These are phyloP conservation scores for Sylvia atricapilla DNA, from an alignment of 2,113 vertebrate species.

Conservation along the genomic window DNA sequence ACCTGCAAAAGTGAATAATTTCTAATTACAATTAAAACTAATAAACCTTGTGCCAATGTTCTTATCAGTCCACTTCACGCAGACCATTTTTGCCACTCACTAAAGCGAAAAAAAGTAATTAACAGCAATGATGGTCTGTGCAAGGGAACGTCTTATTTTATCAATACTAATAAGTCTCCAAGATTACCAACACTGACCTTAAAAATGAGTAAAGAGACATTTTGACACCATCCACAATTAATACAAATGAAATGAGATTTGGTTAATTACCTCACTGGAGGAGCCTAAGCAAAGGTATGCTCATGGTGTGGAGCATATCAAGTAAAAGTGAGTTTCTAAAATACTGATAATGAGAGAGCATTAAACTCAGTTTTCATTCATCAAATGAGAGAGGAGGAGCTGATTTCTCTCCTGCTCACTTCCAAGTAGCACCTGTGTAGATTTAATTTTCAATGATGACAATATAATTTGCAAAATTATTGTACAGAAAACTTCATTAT, in stretches of 20 bases:
- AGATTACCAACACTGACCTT: slow-evolving; percentile 24
- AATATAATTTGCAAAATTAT: neutral
- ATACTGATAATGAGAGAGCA: neutral
- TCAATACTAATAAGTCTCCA: slow-evolving; percentile 20
- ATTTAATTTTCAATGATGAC: neutral
- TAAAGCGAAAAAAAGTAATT: slow-evolving; percentile 16
- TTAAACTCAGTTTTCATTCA: neutral
- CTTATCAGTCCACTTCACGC: neutral
- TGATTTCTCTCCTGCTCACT: neutral
- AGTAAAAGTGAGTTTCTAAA: neutral
- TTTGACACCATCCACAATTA: slow-evolving; percentile 3
- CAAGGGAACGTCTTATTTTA: slow-evolving; percentile 20
- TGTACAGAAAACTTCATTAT: neutral
- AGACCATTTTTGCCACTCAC: neutral
- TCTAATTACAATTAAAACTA: neutral
- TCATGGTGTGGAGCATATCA: neutral
- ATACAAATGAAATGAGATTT: neutral
- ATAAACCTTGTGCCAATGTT: neutral
- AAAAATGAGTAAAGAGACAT: slow-evolving; percentile 34
- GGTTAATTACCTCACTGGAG: neutral
- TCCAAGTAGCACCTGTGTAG: neutral
- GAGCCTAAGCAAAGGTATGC: neutral
- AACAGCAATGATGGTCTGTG: slow-evolving; percentile 3
- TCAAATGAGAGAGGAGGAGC: neutral
- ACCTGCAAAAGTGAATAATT: neutral